Evolutionary conservation across 1,140 invertebrate species (phyloP), one percentile per base, ranked within the genome.

Genomic region (Penaeus vannamei): DNA sequence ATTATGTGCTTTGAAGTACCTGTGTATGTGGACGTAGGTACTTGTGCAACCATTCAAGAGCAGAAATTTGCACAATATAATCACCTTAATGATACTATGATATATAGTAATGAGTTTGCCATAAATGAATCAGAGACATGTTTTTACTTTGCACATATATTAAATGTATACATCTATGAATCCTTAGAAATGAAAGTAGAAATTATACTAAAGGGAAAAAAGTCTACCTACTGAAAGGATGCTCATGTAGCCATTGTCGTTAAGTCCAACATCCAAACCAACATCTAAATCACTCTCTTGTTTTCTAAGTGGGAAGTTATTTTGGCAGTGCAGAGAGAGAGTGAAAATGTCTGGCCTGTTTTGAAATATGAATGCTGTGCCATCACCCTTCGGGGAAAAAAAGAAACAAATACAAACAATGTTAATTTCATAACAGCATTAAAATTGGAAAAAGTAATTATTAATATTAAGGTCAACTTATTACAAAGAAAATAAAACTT

Each of bases 251-350:
- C 90, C 91, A 14, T 84, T 84, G 85, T 92, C 92, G 46, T 89
- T 86, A 32, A 87, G 90, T 53, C 91, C 90, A 29, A 84, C 88
- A 23, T 92, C 90, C 53, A 93, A 82, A 2, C 90, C 91, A 66
- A 93, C 90, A 84, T 93, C 93, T 36, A 93, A 83, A 90, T 93
- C 92, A 91, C 92, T 92, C n/a, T 90, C 66, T 80, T 93, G 92
- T 87, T 93, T 93, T 53, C 90, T 85, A 59, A 92, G 91, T 7
- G 93, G 93, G 87, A 92, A 93, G 85, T 93, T 93, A 59, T 92
- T 92, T 66, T 92, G 90, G 90, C 92, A 92, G 81, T 93, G 93
- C 90, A 93, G 92, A 53, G 92, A 93, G 82, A 93, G 92, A 32
- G 93, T 93, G 81, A 92, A 93, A 32, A 93, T 92, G 72, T 86